Conservation (phyloP, 2,113 vertebrate species). For the Dicentrarchus labrax region DNA sequence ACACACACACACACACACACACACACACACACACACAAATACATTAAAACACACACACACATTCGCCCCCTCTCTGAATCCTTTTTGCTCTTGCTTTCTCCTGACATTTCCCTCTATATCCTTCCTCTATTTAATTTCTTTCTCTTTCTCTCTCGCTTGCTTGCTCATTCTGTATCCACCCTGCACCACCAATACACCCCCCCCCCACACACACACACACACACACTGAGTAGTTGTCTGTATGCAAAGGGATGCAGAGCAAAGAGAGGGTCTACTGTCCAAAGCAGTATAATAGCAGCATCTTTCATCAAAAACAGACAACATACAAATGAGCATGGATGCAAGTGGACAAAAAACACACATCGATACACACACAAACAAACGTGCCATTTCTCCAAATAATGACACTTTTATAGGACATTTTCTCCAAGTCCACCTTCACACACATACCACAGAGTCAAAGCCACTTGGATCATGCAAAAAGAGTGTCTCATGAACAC, state of each 20-base stretch:
- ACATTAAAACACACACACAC: constrained; percentile 14
- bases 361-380: constrained; percentile 12
- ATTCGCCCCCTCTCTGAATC: constrained; percentile 49
- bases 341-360: neutral
- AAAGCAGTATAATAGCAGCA: constrained; percentile 42
- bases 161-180: constrained; percentile 62
- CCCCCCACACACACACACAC: constrained; percentile 4
- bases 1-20: constrained; percentile 32
- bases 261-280: constrained; percentile 47
- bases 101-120: constrained; percentile 85
- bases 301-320: constrained; percentile 35
- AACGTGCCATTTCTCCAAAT: constrained; percentile 8
- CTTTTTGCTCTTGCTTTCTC: constrained; percentile 71
- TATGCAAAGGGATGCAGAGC: constrained; percentile 59
- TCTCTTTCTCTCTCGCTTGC: constrained; percentile 57
- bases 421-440: constrained; percentile 32
- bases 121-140: constrained; percentile 73
- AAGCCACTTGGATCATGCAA: constrained; percentile 41
- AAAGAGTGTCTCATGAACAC: constrained; percentile 56
- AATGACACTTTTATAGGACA: constrained; percentile 15
- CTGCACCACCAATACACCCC: constrained; percentile 23
- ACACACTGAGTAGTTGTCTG: constrained; percentile 19
- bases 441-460: constrained; percentile 39
- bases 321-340: neutral
- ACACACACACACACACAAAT: neutral